These are phyloP conservation scores for Trissolcus brochymenae DNA, from an alignment of 2,888 invertebrate species.

Conservation along the genomic window DNA sequence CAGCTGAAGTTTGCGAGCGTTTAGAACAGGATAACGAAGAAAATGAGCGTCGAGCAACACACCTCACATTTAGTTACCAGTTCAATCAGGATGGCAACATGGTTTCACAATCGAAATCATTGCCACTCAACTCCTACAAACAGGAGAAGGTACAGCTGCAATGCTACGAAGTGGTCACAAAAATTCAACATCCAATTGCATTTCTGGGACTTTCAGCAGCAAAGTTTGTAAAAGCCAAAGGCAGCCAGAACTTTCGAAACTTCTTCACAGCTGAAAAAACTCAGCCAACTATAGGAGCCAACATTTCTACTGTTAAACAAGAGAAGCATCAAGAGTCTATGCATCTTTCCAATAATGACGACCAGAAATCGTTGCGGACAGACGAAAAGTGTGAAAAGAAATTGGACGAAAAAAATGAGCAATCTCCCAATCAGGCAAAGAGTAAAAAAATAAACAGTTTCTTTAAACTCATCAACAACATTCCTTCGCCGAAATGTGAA, in stretches of 20 bases:
- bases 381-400: neutral
- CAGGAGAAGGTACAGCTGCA: constrained; percentile 82
- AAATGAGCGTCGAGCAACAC: constrained; percentile 88
- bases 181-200: constrained; percentile 78
- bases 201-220: constrained; percentile 78
- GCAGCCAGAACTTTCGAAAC: constrained; percentile 67
- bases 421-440: neutral
- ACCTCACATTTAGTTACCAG: constrained; percentile 85
- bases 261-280: constrained; percentile 65
- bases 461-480: constrained; percentile 44
- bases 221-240: constrained; percentile 73
- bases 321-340: neutral
- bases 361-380: neutral
- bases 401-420: neutral
- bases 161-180: constrained; percentile 83
- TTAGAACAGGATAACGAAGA: constrained; percentile 87
- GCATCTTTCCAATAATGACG: too few species aligned
- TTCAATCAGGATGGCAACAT: constrained; percentile 64
- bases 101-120: constrained; percentile 80
- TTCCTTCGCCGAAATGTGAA: constrained; percentile 21
- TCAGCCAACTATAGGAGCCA: too few species aligned
- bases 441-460: constrained; percentile 35
- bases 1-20: constrained; percentile 89
- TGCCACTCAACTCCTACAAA: constrained; percentile 80
- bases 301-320: neutral